These are phyloP conservation scores for Archilochus colubris DNA, from an alignment of 2,113 vertebrate species.

Conservation along the genomic window DNA sequence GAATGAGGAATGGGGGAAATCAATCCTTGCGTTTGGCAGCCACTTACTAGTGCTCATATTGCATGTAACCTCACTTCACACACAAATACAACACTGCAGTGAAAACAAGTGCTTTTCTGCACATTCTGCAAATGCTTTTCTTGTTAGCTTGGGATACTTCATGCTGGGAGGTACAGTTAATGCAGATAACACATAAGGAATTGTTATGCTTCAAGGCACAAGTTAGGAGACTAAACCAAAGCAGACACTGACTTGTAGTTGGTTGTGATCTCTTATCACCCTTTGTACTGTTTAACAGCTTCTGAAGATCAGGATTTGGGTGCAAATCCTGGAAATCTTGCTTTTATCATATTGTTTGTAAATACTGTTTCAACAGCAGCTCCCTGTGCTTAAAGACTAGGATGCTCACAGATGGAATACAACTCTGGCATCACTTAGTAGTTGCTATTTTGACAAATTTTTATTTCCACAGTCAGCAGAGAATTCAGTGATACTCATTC, in stretches of 20 bases:
- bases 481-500: background rate
- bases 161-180: background rate
- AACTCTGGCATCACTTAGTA: background rate
- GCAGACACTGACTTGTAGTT: background rate
- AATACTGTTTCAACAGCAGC: background rate
- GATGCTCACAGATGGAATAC: background rate
- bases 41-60: background rate
- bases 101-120: slow-evolving; percentile 7
- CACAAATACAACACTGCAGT: background rate
- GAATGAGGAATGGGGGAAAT: slow-evolving; percentile 25
- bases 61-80: background rate
- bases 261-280: background rate
- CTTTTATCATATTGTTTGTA: background rate
- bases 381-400: background rate
- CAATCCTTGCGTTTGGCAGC: background rate
- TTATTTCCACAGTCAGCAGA: slow-evolving; percentile 10
- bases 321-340: background rate
- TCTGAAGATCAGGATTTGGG: background rate
- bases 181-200: background rate
- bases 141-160: background rate
- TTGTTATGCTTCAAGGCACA: background rate
- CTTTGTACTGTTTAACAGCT: background rate
- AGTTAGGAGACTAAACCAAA: background rate
- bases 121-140: background rate
- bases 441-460: background rate